A percentile compares a stretch with the other conserved stretches of the same genome.
These are phyloP conservation scores for Chionomys nivalis DNA, from an alignment of 2,113 vertebrate genomes.

Conservation along the genomic window DNA sequence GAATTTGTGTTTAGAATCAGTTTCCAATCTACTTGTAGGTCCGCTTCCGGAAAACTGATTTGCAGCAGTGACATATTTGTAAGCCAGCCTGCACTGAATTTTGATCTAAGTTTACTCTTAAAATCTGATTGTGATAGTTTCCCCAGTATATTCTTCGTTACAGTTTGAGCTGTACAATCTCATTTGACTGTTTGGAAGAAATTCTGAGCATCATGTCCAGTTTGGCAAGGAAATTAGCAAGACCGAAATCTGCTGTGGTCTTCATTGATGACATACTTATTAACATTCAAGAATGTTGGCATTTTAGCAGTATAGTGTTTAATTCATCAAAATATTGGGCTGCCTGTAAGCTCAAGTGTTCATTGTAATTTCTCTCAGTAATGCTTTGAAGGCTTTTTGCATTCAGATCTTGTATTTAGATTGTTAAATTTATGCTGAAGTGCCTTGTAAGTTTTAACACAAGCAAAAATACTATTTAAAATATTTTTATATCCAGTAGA, in stretches of 20 bases:
- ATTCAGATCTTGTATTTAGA: neutral
- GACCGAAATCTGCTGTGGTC: neutral
- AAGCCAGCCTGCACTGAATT: neutral
- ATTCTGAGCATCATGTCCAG: neutral
- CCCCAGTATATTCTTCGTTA: neutral
- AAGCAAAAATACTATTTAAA: neutral
- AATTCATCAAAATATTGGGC: neutral
- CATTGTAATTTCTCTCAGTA: neutral
- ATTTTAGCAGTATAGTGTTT: neutral
- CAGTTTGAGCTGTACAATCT: too few species aligned
- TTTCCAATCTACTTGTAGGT: neutral
- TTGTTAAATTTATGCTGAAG: neutral
- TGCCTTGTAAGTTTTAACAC: neutral
- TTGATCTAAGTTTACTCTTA: neutral
- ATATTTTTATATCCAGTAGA: neutral
- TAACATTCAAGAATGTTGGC: neutral
- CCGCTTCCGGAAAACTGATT: neutral
- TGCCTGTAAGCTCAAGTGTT: neutral
- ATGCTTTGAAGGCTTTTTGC: neutral
- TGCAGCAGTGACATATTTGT: neutral
- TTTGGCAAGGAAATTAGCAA: neutral
- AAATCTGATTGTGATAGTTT: neutral
- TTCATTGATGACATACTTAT: neutral
- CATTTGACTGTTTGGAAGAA: neutral
- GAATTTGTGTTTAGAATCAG: neutral